These are phyloP conservation scores for Clarias fuscus DNA, from an alignment of 2,797 vertebrate species.

Conservation along the genomic window DNA sequence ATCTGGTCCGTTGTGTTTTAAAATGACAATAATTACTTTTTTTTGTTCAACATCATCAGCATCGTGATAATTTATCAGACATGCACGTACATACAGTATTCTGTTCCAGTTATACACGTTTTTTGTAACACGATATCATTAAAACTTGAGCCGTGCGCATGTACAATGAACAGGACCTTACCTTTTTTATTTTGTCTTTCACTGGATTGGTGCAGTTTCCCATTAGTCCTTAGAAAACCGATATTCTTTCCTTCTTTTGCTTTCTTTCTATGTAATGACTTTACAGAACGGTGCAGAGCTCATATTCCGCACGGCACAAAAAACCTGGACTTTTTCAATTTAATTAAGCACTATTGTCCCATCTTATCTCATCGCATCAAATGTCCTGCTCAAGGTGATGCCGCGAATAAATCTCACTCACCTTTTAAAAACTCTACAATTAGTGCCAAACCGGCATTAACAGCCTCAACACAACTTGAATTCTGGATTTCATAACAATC, in stretches of 20 bases:
- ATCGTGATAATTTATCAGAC: background rate
- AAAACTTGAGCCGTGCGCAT: background rate
- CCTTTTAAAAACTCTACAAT: constrained; percentile 18
- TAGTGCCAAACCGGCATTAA: background rate
- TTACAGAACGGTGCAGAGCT: background rate
- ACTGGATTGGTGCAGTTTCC: constrained; percentile 88
- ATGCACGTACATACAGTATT: background rate
- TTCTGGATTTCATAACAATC: constrained; percentile 19
- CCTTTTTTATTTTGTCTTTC: constrained; percentile 73
- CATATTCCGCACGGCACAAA: background rate
- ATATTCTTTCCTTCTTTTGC: background rate
- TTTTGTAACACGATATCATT: background rate
- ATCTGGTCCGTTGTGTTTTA: background rate
- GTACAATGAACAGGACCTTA: constrained; percentile 51
- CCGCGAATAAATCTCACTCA: background rate
- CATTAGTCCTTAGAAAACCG: constrained; percentile 66
- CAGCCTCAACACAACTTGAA: background rate
- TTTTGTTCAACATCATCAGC: background rate
- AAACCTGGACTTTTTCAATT: background rate
- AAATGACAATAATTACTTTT: background rate
- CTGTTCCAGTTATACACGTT: constrained; percentile 6
- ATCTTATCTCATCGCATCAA: background rate
- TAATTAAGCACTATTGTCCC: constrained; percentile 16
- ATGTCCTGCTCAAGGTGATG: background rate
- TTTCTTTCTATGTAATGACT: constrained; percentile 22